Percentiles rank a stretch among this genome's conserved stretches.
Evolutionary conservation across 2,888 invertebrate genomes (phyloP).

Genomic region (Cylloceria caligata): DNA sequence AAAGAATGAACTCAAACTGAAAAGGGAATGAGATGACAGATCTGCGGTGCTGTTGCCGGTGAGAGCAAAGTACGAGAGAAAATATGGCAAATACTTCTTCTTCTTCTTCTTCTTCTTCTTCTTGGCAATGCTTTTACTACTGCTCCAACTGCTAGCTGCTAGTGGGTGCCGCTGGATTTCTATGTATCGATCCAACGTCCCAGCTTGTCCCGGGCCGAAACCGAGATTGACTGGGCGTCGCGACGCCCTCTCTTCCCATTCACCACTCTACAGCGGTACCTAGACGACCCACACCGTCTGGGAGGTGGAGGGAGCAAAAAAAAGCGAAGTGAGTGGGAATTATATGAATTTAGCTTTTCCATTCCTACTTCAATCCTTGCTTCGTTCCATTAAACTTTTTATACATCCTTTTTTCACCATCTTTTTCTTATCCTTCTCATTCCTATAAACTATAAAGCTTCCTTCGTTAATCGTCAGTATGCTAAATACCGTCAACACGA

Average conservation of each 20-base stretch:
- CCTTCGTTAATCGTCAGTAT: not conserved
- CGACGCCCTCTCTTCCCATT: constrained; percentile 58
- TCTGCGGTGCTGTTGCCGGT: constrained; percentile 17
- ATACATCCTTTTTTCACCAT: not conserved
- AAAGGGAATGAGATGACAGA: constrained; percentile 45
- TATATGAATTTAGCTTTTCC: constrained; percentile 38
- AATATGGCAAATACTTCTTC: constrained; percentile 22
- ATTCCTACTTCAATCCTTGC: constrained; percentile 19
- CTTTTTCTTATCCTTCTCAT: not conserved
- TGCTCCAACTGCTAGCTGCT: constrained; percentile 47
- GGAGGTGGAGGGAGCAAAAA: constrained; percentile 20
- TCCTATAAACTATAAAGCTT: not conserved
- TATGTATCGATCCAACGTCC: constrained; percentile 68
- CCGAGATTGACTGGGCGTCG: constrained; percentile 69
- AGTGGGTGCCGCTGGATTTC: constrained; percentile 61
- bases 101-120: constrained; percentile 21
- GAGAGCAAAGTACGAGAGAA: constrained; percentile 10
- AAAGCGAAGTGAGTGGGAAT: constrained; percentile 33
- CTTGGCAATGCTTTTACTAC: constrained; percentile 44
- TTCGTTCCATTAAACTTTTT: constrained; percentile 32
- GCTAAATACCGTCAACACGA: not conserved
- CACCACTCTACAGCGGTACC: constrained; percentile 57
- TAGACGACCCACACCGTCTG: constrained; percentile 34
- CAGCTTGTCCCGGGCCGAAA: constrained; percentile 69
- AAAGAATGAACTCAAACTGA: not conserved